A percentile compares a stretch with the other conserved stretches of the same genome.
Conservation (phyloP, 2,888 invertebrate genomes). For the Aromia moschata region DNA sequence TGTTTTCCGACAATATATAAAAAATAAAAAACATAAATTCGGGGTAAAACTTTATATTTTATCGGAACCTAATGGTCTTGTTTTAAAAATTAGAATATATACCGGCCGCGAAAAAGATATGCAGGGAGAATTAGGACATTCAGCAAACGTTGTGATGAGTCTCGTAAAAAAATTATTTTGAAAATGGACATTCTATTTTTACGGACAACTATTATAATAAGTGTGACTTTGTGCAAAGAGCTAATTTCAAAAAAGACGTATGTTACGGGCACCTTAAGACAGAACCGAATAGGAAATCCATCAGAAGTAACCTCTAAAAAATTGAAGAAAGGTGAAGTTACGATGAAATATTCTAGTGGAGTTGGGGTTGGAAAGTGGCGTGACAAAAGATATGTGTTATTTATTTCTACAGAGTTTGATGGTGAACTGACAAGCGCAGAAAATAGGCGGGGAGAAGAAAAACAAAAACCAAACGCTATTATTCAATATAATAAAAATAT, state of each 20-base stretch:
- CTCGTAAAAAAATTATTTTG: neutral
- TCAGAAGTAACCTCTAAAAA: constrained; percentile 11
- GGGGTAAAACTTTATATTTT: constrained; percentile 11
- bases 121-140: constrained; percentile 16
- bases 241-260: constrained; percentile 7
- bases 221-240: constrained; percentile 15
- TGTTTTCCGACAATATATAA: constrained; percentile 1
- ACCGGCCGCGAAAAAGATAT: constrained; percentile 3
- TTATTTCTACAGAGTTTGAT: constrained; percentile 9
- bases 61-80: constrained; percentile 12
- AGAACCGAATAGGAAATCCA: neutral
- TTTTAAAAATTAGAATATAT: constrained; percentile 12
- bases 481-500: constrained; percentile 1
- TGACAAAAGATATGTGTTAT: constrained; percentile 1
- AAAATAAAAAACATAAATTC: too few relatives aligned
- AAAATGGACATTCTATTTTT: constrained; percentile 13
- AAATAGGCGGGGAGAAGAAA: constrained; percentile 1
- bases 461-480: constrained; percentile 4
- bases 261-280: neutral
- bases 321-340: constrained; percentile 14
- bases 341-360: constrained; percentile 13
- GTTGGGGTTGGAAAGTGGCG: constrained; percentile 16
- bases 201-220: constrained; percentile 20
- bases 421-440: neutral
- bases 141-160: constrained; percentile 15